phyloP scores from a whole-genome alignment of 1,140 invertebrate species.

The Anadara kagoshimensis region DNA sequence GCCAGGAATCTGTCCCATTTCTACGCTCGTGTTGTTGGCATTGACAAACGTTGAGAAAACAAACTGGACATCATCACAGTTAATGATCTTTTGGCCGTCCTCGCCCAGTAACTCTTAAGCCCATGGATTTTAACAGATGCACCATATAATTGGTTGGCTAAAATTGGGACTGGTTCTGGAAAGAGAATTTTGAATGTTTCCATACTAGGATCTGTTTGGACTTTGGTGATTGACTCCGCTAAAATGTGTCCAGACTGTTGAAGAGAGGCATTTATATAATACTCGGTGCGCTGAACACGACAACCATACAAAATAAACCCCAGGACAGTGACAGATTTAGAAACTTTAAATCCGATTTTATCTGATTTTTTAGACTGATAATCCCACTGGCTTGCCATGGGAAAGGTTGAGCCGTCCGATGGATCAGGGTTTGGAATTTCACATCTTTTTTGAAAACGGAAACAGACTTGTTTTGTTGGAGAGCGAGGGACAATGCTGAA shows the following conservation, averaged over 20 bases:
- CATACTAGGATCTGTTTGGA: not conserved
- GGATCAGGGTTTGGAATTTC: constrained; percentile 24
- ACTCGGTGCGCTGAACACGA: constrained; percentile 4
- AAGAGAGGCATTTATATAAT: constrained; percentile 13
- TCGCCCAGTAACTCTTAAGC: constrained; percentile 25
- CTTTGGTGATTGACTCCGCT: constrained; percentile 1
- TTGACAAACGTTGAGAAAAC: constrained; percentile 5
- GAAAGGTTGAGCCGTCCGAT: not conserved
- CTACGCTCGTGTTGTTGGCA: constrained; percentile 13
- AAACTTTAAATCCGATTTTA: constrained; percentile 19
- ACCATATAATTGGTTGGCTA: constrained; percentile 11
- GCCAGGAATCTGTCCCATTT: constrained; percentile 27
- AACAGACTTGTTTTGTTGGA: not conserved
- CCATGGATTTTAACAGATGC: constrained; percentile 16
- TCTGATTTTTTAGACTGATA: constrained; percentile 3
- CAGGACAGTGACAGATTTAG: constrained; percentile 18
- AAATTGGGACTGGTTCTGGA: constrained; percentile 14
- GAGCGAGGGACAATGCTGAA: constrained; percentile 5
- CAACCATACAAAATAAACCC: constrained; percentile 25
- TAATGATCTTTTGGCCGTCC: constrained; percentile 11
- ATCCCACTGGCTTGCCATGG: no score
- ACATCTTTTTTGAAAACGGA: constrained; percentile 6
- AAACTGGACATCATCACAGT: constrained; percentile 19
- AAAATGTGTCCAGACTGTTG: constrained; percentile 8
- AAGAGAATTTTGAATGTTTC: constrained; percentile 22